These are phyloP conservation scores for Podarcis cretensis DNA, from an alignment of 2,113 vertebrate species.

Conservation along the genomic window DNA sequence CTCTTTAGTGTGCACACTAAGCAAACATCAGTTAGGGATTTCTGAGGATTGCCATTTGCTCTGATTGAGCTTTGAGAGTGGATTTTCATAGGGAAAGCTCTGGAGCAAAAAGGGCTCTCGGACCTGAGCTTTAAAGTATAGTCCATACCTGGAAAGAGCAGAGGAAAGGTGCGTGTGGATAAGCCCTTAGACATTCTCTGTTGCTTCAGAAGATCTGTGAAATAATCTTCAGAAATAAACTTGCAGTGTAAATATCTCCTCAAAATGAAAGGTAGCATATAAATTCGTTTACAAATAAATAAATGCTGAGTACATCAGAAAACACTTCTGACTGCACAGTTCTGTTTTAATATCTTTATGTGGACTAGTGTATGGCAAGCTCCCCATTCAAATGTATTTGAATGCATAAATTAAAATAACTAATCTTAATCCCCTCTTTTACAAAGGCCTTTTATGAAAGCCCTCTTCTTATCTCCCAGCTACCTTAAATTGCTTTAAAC, in stretches of 20 bases:
- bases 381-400: background rate
- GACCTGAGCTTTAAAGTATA: no score
- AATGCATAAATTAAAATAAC: background rate
- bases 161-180: no score
- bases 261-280: no score
- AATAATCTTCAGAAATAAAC: background rate
- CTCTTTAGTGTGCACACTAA: no score
- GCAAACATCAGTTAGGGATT: no score
- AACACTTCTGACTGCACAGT: background rate
- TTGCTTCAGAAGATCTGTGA: background rate
- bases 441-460: background rate
- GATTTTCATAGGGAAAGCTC: no score
- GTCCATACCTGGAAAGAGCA: no score
- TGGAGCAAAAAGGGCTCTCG: no score
- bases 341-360: background rate
- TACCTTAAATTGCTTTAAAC: background rate
- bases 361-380: background rate
- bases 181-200: background rate
- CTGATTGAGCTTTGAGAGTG: no score
- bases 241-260: background rate
- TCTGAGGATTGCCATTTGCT: no score
- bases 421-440: background rate
- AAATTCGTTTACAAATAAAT: background rate
- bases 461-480: background rate
- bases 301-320: background rate